phyloP scores from a whole-genome alignment of 2,888 invertebrate genomes.

The Linyphia triangularis region DNA sequence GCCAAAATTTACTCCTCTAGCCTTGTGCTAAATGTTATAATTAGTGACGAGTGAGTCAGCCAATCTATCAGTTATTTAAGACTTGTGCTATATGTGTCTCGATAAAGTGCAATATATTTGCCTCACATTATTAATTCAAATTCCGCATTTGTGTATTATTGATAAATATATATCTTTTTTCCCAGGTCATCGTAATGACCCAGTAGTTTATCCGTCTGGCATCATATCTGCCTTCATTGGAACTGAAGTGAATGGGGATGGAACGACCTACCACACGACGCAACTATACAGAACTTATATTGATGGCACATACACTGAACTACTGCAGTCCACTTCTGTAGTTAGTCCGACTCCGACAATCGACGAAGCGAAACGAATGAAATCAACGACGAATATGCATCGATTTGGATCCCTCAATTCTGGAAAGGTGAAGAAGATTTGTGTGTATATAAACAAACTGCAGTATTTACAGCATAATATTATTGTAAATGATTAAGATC shows the following conservation, averaged over 20 bases:
- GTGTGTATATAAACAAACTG: no score
- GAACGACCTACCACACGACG: slow-evolving; percentile 73
- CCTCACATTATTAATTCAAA: no score
- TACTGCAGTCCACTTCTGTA: slow-evolving; percentile 68
- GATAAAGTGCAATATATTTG: no score
- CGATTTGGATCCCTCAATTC: slow-evolving; percentile 73
- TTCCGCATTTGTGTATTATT: no score
- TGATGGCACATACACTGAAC: slow-evolving; percentile 73
- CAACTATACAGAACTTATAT: slow-evolving; percentile 68
- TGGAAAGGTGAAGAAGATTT: slow-evolving; percentile 51
- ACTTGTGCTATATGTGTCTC: no score
- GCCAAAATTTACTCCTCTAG: no score
- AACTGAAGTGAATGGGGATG: slow-evolving; percentile 71
- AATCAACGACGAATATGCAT: slow-evolving; percentile 33
- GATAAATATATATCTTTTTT: neutral
- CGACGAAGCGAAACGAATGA: neutral
- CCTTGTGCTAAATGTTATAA: no score
- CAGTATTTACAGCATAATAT: no score
- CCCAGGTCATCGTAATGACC: slow-evolving; percentile 57
- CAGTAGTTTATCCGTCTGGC: slow-evolving; percentile 67
- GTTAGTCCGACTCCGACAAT: slow-evolving; percentile 55
- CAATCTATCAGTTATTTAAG: no score
- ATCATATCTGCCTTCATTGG: slow-evolving; percentile 65
- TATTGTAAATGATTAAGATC: no score
- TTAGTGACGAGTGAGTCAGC: no score